A percentile compares a stretch with the other conserved stretches of the same genome.
phyloP scores from a whole-genome alignment of 2,888 invertebrate genomes.

The Sinotaia quadrata region DNA sequence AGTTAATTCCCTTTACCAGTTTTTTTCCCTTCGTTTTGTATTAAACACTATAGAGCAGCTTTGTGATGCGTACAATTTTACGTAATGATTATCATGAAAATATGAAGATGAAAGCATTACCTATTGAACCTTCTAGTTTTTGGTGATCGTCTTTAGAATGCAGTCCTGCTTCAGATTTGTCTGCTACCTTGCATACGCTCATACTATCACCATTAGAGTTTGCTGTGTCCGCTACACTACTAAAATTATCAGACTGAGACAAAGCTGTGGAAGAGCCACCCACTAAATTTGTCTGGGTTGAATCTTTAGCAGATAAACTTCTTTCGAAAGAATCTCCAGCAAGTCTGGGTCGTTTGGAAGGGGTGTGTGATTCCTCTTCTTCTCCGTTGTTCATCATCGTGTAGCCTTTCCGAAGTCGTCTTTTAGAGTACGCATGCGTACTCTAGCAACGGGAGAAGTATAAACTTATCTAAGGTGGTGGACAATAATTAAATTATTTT shows the following conservation, averaged over 20 bases:
- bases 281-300: neutral
- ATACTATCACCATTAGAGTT: neutral
- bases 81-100: too few species aligned
- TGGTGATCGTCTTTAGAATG: neutral
- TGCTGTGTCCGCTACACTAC: neutral
- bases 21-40: too few species aligned
- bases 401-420: constrained; percentile 12
- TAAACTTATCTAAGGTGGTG: too few species aligned
- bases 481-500: too few species aligned
- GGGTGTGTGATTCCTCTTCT: constrained; percentile 26
- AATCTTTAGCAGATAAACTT: neutral
- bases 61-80: too few species aligned
- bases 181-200: neutral
- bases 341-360: constrained; percentile 33
- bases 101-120: too few species aligned
- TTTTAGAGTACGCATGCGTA: constrained; percentile 14
- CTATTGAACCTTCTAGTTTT: neutral
- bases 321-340: constrained; percentile 3
- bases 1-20: too few species aligned
- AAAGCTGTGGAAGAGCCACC: neutral
- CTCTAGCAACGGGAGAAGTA: constrained; percentile 4
- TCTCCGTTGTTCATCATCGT: constrained; percentile 45
- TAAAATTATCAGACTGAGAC: neutral
- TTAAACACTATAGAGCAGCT: too few species aligned
- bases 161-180: neutral